Evolutionary conservation across 2,113 vertebrate species (phyloP).

Genomic region (Mustelus asterias): DNA sequence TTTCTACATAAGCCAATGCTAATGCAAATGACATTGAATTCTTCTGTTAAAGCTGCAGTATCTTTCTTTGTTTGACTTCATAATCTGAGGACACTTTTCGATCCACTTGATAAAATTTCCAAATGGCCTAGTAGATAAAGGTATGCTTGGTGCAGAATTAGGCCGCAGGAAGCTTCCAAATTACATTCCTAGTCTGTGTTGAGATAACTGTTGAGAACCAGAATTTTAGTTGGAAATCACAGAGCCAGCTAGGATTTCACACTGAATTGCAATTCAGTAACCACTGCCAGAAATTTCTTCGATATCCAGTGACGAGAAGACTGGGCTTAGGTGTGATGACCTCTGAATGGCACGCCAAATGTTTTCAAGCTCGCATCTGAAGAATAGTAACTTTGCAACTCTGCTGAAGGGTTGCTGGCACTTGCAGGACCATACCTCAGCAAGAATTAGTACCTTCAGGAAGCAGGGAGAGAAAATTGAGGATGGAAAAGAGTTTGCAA

Average conservation of each 20-base stretch:
- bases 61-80: constrained; percentile 33
- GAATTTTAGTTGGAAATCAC: neutral
- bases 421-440: neutral
- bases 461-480: neutral
- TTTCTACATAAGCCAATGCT: constrained; percentile 8
- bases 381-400: neutral
- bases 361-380: neutral
- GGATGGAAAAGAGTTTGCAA: neutral
- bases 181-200: neutral
- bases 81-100: constrained; percentile 15
- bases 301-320: neutral
- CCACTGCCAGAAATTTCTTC: neutral
- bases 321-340: neutral
- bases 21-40: neutral
- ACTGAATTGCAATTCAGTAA: neutral
- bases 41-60: constrained; percentile 32
- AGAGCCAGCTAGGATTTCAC: neutral
- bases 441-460: neutral
- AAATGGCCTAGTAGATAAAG: neutral
- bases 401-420: neutral
- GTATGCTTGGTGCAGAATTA: neutral
- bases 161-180: neutral
- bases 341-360: neutral
- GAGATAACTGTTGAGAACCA: neutral
- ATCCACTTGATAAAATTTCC: neutral